Evolutionary conservation across 2,797 vertebrate genomes (phyloP), one percentile per base, ranked within the genome.

Genomic region (Scolopax rusticola): DNA sequence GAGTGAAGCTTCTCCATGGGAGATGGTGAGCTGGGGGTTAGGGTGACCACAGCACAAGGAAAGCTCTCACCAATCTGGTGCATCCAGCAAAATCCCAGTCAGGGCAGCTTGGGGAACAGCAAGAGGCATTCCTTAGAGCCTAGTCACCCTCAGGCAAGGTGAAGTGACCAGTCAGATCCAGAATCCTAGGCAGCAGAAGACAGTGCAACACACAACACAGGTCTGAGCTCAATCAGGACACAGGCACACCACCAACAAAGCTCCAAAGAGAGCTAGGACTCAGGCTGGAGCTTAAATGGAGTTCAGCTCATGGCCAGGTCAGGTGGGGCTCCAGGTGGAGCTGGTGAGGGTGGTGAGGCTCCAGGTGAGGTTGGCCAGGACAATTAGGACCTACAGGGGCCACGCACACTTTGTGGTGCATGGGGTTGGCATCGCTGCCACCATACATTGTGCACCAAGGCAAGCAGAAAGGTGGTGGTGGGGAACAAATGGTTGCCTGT

Each of bases 251-350:
- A 38, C 1, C 54, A 61, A 1, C 30, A 68, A 15, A 12, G 0
- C 9, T 5, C 21, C 5, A 51, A 2, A 8, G 6, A 57, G 15
- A 1, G 0, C 2, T 1, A 0, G 2, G 3, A 0, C 3, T 12
- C 17, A 32, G 15, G 28, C 19, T 64, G 50, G 67, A 40, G 28
- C 45, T 86, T 74, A 86, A 79, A 74, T 27, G 2, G 43, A 47
- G n/a, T 27, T 47, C 21, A 19, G 41, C 30, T 40, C 6, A 25
- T 3, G 20, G 53, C 9, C 25, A 40, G 43, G 50, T 5, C 1
- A 4, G n/a, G 27, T 43, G 54, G 32, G 32, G 36, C 8, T 4
- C 4, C 82, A 80, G 57, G 16, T 91, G 74, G 40, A 32, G 51
- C 28, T 76, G 15, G 2, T n/a, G 45, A 15, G 21, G 51, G 24